Evolutionary conservation across 2,113 vertebrate genomes (phyloP), one percentile per base, ranked within the genome.

Genomic region (Neodontobutis hainanensis): DNA sequence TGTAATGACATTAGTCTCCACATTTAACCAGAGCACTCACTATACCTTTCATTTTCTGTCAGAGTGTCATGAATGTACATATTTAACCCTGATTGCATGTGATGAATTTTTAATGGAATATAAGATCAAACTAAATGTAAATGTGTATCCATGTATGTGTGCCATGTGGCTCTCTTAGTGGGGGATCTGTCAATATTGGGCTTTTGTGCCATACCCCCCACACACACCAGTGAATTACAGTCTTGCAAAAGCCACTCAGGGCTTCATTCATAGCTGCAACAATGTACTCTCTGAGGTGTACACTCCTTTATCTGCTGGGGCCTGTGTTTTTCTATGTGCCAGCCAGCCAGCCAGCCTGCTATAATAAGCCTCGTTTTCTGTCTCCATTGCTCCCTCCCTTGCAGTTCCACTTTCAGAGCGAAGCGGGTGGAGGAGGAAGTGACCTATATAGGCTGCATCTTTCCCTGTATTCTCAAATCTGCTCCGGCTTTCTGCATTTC

Each of bases 401-500:
- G 69, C 56, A 87, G 85, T 89, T 85, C 87, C 85, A 90, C 79
- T 83, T 89, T 93, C 84, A 73, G 76, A 87, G 83, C 42, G 67
- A 88, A 79, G 81, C 81, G 70, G 85, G 85, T 70, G 78, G 83
- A 92, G 81, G 82, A 91, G 90, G 87, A 92, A 91, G 86, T 92
- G 91, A 91, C 92, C 92, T 92, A 93, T 86, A 92, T 92, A 91
- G 88, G 68, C 62, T 83, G 77, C 73, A 79, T 85, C 55, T 87
- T 76, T 68, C 78, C 82, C 64, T 58, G 42, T 73, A 59, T 49
- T 53, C 57, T 52, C 61, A 27, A 53, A 58, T 83, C 83, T 85
- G 75, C 83, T 82, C 56, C 78, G 75, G 88, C 77, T 85, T 81
- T 82, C 83, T 88, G 81, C 81, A 85, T 86, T 73, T 85, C 74